Percentiles rank a stretch among this genome's conserved stretches.
Evolutionary conservation across 30 jellyfish, hydroid and myxozoan genomes (phyloP).

Genomic region (Aurelia coerulea): DNA sequence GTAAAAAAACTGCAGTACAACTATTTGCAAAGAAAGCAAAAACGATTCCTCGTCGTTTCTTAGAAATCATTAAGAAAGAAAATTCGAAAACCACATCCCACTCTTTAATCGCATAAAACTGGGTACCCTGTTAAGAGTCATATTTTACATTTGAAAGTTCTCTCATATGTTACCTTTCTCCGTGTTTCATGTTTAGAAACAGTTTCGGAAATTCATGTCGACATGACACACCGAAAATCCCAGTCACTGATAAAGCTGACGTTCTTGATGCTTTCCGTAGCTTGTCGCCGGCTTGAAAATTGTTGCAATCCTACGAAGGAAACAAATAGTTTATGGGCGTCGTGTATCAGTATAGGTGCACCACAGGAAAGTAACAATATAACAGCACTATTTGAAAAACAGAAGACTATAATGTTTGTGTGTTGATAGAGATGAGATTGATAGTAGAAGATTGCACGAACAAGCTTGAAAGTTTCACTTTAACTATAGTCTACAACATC

Average conservation of each 20-base stretch:
- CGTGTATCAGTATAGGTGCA: no score
- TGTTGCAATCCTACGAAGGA: conserved; percentile 10
- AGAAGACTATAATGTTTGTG: no score
- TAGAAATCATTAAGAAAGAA: not conserved
- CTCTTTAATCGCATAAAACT: not conserved
- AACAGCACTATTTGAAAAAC: no score
- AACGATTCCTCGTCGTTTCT: no score
- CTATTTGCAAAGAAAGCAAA: no score
- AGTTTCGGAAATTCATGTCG: conserved; percentile 14
- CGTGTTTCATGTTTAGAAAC: conserved; percentile 9
- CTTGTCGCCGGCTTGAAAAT: conserved; percentile 24
- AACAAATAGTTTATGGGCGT: not conserved
- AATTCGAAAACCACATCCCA: not conserved
- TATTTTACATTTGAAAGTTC: not conserved
- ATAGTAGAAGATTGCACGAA: no score
- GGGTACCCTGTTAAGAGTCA: not conserved
- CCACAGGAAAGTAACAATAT: no score
- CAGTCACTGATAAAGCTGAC: conserved; percentile 2
- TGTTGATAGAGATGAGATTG: no score
- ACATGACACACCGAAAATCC: conserved; percentile 31
- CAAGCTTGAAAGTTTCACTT: no score
- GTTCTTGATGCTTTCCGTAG: not conserved
- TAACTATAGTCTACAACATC: no score
- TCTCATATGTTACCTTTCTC: conserved; percentile 15
- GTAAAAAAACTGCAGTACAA: no score